Base-by-base conservation (phyloP, 2,113 vertebrate species). In the Eurystomus gularis region DNA sequence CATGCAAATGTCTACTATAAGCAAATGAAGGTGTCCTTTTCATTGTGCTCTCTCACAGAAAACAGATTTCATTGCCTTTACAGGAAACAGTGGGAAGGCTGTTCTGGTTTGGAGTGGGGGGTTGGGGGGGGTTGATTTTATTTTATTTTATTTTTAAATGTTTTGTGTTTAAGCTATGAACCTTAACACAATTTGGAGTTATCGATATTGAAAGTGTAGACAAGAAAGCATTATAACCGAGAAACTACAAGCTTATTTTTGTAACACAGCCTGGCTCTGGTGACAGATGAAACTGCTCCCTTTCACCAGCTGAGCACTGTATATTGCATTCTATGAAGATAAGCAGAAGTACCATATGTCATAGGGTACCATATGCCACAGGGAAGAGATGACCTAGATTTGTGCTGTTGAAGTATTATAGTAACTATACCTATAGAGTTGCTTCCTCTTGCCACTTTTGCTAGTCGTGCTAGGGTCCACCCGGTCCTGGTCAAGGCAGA, bases 401-500 rank as follows among this genome's bases (percentile, higher is more conserved):
- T 31, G 58, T 48, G 54, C 75, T 61, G 25, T 1, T 44, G 84
- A 57, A 80, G 71, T 91, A 70, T 51, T 37, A 58, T 4, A 19
- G 42, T 93, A 90, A 49, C 65, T 93, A 85, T 98, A 99, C 99
- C 99, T 99, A 96, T 99, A 99, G 21, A 99, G 98, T 94, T 99
- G 99, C 88, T 99, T 99, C 96, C 99, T 98, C 97, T 99, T 99
- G 97, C 99, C 98, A 9, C 98, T 98, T 92, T 99, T 99, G 97
- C 97, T 98, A 12, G 90, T 55, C 0, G 35, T 44, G 71, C 93
- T 87, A 40, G 97, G 96, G 9, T 98, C 98, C 95, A 98, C 97
- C 46, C 98, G 99, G 94, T 99, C 99, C 97, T 99, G 99, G 96
- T 99, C 99, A 40, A 99, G 97, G 33, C 99, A 99, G 89, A 99